Conservation (phyloP, 2,113 vertebrate species). For the Lophochroa leadbeateri region DNA sequence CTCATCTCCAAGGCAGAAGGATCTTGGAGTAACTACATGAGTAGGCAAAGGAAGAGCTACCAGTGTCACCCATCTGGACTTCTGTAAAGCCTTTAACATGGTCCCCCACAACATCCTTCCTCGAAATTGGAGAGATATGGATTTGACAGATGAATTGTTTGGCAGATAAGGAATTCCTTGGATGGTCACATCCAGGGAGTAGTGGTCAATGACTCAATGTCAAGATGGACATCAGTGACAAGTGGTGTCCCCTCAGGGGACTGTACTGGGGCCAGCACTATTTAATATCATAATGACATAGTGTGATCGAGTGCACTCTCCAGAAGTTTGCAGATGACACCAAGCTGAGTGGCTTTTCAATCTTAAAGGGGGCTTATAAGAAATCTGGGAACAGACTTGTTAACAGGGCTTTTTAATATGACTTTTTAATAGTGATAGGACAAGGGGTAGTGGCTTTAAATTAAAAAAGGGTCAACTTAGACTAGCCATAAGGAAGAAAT, state of each 20-base stretch:
- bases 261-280: neutral
- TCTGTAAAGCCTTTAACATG: neutral
- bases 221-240: neutral
- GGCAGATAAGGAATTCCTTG: neutral
- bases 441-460: neutral
- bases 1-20: neutral
- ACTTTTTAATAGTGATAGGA: neutral
- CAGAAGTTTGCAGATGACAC: neutral
- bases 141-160: neutral
- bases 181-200: neutral
- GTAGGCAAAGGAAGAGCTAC: neutral
- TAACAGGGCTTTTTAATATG: neutral
- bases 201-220: neutral
- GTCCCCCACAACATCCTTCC: neutral
- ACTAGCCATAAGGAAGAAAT: neutral
- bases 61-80: neutral
- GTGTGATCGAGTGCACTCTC: neutral
- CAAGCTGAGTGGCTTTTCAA: neutral
- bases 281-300: neutral
- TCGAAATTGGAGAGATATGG: neutral
- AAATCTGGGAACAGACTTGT: neutral
- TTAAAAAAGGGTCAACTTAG: neutral
- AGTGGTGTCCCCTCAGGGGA: neutral
- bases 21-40: neutral
- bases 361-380: neutral